A percentile compares a stretch with the other conserved stretches of the same genome.
These are phyloP conservation scores for Caenorhabditis brenneri DNA, from an alignment of 1,140 invertebrate genomes.

Conservation along the genomic window DNA sequence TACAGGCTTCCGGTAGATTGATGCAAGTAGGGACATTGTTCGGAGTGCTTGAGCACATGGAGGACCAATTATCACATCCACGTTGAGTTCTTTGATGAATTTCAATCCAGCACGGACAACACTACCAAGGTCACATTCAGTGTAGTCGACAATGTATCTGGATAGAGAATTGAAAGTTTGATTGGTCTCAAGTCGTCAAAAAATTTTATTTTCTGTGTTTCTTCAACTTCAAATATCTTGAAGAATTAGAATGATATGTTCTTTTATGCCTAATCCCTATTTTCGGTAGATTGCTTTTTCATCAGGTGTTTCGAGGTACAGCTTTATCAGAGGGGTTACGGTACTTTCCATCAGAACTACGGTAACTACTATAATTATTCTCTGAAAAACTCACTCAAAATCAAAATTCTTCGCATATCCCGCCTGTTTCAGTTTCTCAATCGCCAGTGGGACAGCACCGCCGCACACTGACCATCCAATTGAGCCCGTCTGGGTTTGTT, in stretches of 20 bases:
- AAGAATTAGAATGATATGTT: too few relatives aligned
- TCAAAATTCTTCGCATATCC: neutral
- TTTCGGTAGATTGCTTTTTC: too few relatives aligned
- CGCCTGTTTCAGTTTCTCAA: neutral
- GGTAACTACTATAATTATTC: neutral
- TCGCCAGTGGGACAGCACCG: neutral
- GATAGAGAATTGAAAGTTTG: too few relatives aligned
- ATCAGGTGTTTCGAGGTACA: too few relatives aligned
- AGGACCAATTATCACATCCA: neutral
- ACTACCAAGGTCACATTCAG: neutral
- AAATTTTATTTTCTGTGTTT: too few relatives aligned
- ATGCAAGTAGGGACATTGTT: neutral
- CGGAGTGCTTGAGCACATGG: neutral
- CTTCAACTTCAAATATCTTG: too few relatives aligned
- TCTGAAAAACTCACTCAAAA: neutral
- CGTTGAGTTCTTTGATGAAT: neutral
- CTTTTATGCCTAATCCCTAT: too few relatives aligned
- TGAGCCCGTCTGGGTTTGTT: neutral
- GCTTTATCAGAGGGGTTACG: too few relatives aligned
- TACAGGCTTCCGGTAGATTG: neutral
- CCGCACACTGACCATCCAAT: conserved; percentile 14
- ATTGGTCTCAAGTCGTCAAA: too few relatives aligned
- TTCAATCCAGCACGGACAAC: neutral
- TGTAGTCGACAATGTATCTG: conserved; percentile 3
- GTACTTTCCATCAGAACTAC: too few relatives aligned